phyloP scores from a whole-genome alignment of 2,113 vertebrate species.

The Tachysurus fulvidraco region DNA sequence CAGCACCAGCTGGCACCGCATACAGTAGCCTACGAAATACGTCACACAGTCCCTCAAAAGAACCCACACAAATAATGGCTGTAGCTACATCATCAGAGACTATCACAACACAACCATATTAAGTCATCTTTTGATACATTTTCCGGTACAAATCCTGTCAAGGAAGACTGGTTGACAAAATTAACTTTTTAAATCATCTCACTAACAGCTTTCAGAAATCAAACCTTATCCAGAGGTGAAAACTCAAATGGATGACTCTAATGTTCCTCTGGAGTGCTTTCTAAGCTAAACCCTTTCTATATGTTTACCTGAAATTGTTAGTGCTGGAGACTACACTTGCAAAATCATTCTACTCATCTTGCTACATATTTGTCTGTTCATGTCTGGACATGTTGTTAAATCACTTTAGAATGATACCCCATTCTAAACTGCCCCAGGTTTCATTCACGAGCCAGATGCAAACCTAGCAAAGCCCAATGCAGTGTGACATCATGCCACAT shows the following conservation, averaged over 20 bases:
- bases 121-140: neutral
- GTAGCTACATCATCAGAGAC: slow-evolving; percentile 4
- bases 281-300: neutral
- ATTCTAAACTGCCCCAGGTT: neutral
- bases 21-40: slow-evolving; percentile 10
- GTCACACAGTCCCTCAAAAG: slow-evolving; percentile 5
- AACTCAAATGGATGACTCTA: neutral
- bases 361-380: neutral
- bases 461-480: neutral
- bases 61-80: neutral
- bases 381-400: neutral
- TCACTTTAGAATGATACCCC: neutral
- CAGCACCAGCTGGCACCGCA: slow-evolving; percentile 6
- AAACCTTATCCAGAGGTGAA: neutral
- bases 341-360: neutral
- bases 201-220: neutral
- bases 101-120: neutral
- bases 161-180: neutral
- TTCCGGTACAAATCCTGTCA: neutral
- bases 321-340: neutral
- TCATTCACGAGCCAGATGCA: neutral
- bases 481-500: neutral
- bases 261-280: neutral
- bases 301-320: neutral
- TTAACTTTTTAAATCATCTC: neutral